A percentile compares a stretch with the other conserved stretches of the same genome.
Conservation (phyloP, 2,797 vertebrate genomes). For the Chromis chromis region DNA sequence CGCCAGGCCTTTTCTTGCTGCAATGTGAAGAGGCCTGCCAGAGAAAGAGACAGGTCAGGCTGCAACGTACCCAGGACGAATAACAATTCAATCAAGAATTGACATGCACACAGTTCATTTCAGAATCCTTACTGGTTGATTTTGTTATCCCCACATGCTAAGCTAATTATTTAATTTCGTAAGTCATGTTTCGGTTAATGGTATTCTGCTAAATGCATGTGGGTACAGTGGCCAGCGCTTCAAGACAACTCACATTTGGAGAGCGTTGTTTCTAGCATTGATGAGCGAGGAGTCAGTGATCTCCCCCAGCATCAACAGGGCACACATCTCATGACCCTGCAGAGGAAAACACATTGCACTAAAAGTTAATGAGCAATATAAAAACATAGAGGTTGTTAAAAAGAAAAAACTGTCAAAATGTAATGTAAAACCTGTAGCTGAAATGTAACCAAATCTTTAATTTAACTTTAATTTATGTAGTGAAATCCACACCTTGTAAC, state of each 20-base stretch:
- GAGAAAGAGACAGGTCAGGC: conserved; percentile 7
- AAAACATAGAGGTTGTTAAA: not conserved
- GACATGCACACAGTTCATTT: not conserved
- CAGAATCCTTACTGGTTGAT: too few relatives aligned
- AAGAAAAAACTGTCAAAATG: too few relatives aligned
- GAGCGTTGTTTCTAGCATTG: conserved; percentile 93
- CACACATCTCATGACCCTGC: conserved; percentile 98
- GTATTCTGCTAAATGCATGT: not conserved
- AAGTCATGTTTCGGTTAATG: not conserved
- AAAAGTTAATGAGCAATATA: not conserved
- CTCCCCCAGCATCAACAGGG: conserved; percentile 95
- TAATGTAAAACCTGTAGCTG: not conserved
- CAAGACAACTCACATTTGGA: conserved; percentile 92
- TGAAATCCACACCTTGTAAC: not conserved
- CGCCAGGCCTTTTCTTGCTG: conserved; percentile 94
- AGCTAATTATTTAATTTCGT: not conserved
- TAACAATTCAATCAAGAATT: not conserved
- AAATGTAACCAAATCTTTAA: not conserved
- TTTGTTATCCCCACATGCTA: not conserved
- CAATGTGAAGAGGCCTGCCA: conserved; percentile 95
- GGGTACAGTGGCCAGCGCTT: not conserved
- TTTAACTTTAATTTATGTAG: not conserved
- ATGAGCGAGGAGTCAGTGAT: conserved; percentile 94
- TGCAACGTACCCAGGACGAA: not conserved
- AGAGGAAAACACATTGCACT: conserved; percentile 33